Conservation (phyloP, 1,140 invertebrate species). For the Eumeta japonica region DNA sequence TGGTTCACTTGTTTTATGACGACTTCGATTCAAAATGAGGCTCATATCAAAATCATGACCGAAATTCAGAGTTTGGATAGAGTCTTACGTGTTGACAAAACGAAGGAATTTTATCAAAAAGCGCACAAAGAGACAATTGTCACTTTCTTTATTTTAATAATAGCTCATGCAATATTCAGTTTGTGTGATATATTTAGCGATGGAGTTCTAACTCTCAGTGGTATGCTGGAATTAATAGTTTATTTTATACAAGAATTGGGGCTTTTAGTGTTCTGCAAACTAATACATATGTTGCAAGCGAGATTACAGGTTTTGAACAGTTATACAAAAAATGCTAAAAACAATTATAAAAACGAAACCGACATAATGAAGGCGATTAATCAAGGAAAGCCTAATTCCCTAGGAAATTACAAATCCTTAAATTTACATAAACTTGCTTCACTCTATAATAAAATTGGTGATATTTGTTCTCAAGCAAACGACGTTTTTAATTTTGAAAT, state of each 20-base stretch:
- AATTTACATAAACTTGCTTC: too few relatives aligned
- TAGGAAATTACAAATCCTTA: conserved; percentile 28
- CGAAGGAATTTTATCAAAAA: conserved; percentile 18
- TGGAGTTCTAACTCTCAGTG: conserved; percentile 3
- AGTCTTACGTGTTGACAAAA: conserved; percentile 17
- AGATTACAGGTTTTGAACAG: conserved; percentile 25
- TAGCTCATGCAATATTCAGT: conserved; percentile 7
- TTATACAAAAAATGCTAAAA: conserved; percentile 19
- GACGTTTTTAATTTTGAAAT: conserved; percentile 31
- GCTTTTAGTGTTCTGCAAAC: conserved; percentile 22
- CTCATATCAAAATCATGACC: conserved; percentile 19
- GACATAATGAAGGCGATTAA: conserved; percentile 5
- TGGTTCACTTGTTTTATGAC: conserved; percentile 12
- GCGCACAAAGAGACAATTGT: conserved; percentile 9
- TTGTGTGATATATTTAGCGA: conserved; percentile 8
- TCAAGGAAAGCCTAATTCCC: conserved; percentile 11
- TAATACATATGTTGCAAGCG: conserved; percentile 19
- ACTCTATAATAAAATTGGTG: conserved; percentile 24
- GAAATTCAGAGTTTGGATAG: conserved; percentile 19
- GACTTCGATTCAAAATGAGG: conserved; percentile 11
- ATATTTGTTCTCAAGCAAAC: conserved; percentile 22
- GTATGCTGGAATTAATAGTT: conserved; percentile 13
- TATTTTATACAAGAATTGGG: conserved; percentile 27
- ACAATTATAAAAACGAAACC: conserved; percentile 9
- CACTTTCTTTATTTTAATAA: conserved; percentile 6